Conservation (phyloP, 2,797 vertebrate genomes). For the Gymnodraco acuticeps region DNA sequence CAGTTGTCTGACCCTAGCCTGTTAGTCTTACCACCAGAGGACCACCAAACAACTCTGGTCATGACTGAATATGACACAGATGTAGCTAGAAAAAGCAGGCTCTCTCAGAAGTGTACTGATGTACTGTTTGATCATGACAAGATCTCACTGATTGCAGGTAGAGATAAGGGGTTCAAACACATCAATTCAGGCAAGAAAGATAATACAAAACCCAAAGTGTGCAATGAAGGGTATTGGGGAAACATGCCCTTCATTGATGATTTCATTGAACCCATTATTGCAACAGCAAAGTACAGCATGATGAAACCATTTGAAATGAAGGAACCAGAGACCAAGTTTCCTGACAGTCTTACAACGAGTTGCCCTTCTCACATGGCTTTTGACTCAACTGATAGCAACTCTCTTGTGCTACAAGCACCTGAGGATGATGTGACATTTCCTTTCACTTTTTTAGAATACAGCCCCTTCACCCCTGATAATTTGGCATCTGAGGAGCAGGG, state of each 20-base stretch:
- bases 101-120: conserved; percentile 40
- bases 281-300: conserved; percentile 47
- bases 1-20: conserved; percentile 13
- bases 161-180: conserved; percentile 30
- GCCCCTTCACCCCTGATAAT: conserved; percentile 41
- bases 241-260: conserved; percentile 77
- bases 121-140: conserved; percentile 27
- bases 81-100: conserved; percentile 31
- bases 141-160: conserved; percentile 20
- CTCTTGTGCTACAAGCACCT: conserved; percentile 17
- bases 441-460: conserved; percentile 27
- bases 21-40: conserved; percentile 16
- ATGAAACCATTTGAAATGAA: conserved; percentile 39
- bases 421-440: conserved; percentile 22
- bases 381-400: conserved; percentile 67
- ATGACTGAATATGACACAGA: conserved; percentile 62
- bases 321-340: conserved; percentile 17
- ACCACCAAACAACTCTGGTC: conserved; percentile 43
- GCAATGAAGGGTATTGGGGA: conserved; percentile 25
- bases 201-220: conserved; percentile 30
- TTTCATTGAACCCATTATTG: conserved; percentile 15
- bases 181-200: conserved; percentile 51
- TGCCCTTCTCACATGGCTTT: conserved; percentile 43
- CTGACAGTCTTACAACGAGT: conserved; percentile 12
- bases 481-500: conserved; percentile 28